Evolutionary conservation across 2,113 vertebrate genomes (phyloP).

Genomic region (Onychorhynchus coronatus): DNA sequence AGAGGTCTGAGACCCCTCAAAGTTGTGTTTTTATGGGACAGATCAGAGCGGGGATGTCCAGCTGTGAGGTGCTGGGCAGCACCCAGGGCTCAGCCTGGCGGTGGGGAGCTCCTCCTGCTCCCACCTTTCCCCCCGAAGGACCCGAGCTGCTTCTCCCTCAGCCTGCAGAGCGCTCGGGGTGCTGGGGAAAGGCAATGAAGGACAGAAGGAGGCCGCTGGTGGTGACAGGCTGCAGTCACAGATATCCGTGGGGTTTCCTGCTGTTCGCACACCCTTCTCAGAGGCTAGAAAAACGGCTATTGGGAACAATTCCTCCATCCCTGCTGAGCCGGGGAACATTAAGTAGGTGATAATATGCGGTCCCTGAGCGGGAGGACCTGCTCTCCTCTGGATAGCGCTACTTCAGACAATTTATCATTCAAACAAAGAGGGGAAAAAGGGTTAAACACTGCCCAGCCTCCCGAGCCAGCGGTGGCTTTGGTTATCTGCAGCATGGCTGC

Average conservation of each 20-base stretch:
- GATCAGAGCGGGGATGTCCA: background rate
- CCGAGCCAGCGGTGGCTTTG: background rate
- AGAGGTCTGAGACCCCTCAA: background rate
- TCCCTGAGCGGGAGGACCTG: slow-evolving; percentile 23
- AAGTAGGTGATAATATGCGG: slow-evolving; percentile 44
- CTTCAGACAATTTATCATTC: slow-evolving; percentile 20
- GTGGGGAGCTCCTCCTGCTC: background rate
- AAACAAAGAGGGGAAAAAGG: background rate
- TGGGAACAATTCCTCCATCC: slow-evolving; percentile 11
- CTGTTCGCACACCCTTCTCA: background rate
- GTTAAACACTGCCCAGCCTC: background rate
- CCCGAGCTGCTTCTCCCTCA: background rate
- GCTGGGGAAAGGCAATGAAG: background rate
- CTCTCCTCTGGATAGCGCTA: slow-evolving; percentile 3
- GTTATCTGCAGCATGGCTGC: slow-evolving; percentile 26
- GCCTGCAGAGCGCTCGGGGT: background rate
- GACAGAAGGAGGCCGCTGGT: background rate
- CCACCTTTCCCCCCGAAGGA: background rate
- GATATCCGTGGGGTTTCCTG: background rate
- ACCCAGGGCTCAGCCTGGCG: background rate
- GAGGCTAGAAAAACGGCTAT: background rate
- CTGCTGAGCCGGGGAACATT: slow-evolving; percentile 41
- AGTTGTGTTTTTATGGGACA: rapidly evolving
- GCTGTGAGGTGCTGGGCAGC: background rate
- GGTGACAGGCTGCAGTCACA: background rate